Percentiles rank a stretch among this genome's conserved stretches.
Conservation (phyloP, 2,888 invertebrate genomes). For the Brenthis ino region DNA sequence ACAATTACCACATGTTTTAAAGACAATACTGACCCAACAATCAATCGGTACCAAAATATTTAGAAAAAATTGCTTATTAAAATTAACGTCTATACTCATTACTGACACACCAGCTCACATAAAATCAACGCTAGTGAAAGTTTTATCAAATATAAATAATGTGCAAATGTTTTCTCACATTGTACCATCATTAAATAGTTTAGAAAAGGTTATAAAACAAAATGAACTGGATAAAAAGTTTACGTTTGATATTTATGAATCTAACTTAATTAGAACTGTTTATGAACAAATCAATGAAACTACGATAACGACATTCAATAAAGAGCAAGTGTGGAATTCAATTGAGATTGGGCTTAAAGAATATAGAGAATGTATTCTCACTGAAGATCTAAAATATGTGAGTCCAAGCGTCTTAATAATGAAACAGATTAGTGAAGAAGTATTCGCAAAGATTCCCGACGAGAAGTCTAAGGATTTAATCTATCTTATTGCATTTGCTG, state of each 20-base stretch:
- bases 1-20: slow-evolving; percentile 84
- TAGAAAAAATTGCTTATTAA: slow-evolving; percentile 62
- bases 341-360: slow-evolving; percentile 80
- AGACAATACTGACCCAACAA: slow-evolving; percentile 82
- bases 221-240: slow-evolving; percentile 52
- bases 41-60: slow-evolving; percentile 69
- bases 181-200: slow-evolving; percentile 52
- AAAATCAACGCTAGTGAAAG: slow-evolving; percentile 71
- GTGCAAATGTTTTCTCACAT: slow-evolving; percentile 68
- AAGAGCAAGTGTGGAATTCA: slow-evolving; percentile 80
- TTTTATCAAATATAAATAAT: slow-evolving; percentile 73
- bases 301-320: slow-evolving; percentile 67
- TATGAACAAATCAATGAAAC: slow-evolving; percentile 80
- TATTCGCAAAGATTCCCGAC: slow-evolving; percentile 77
- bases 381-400: slow-evolving; percentile 59
- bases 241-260: slow-evolving; percentile 75
- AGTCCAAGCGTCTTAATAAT: slow-evolving; percentile 78
- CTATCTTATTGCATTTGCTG: slow-evolving; percentile 77
- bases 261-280: slow-evolving; percentile 79
- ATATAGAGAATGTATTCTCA: slow-evolving; percentile 71
- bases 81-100: slow-evolving; percentile 63
- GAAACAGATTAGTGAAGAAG: slow-evolving; percentile 80
- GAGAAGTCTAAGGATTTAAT: slow-evolving; percentile 74
- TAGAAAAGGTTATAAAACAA: slow-evolving; percentile 55
- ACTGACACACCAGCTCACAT: slow-evolving; percentile 70